phyloP scores from a whole-genome alignment of 2,888 invertebrate genomes.

The Ophion ventricosus region DNA sequence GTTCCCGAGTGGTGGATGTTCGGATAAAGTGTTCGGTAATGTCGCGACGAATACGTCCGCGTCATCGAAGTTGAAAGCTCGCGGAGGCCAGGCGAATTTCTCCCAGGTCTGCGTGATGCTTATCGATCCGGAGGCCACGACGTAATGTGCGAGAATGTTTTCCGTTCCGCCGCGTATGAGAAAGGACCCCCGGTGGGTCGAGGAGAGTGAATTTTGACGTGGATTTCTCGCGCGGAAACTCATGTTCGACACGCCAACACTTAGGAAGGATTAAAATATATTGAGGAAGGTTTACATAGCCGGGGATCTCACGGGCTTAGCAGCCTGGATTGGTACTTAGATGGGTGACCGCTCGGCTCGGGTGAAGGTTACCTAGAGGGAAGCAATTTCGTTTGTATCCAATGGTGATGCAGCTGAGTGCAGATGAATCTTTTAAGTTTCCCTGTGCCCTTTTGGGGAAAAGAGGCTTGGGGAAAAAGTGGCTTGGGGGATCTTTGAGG shows the following conservation, averaged over 20 bases:
- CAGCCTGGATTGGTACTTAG: not conserved
- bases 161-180: slow-evolving; percentile 14
- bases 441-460: not conserved
- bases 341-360: not conserved
- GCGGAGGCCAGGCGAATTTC: slow-evolving; percentile 46
- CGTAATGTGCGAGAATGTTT: slow-evolving; percentile 60
- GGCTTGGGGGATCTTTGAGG: not conserved
- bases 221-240: slow-evolving; percentile 11
- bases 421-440: not conserved
- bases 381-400: not conserved
- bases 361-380: not conserved
- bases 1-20: not conserved
- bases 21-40: slow-evolving; percentile 40
- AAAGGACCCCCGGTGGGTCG: slow-evolving; percentile 14
- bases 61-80: slow-evolving; percentile 54
- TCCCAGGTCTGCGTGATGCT: slow-evolving; percentile 54
- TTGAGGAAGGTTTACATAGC: not conserved
- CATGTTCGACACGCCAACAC: slow-evolving; percentile 3
- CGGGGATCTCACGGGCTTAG: not conserved
- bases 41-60: slow-evolving; percentile 15
- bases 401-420: not conserved
- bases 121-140: slow-evolving; percentile 57
- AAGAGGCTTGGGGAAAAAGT: not conserved
- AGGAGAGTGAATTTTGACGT: slow-evolving; percentile 23
- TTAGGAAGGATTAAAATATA: not conserved